Conservation (phyloP, 2,888 invertebrate species). For the Carcina quercana region DNA sequence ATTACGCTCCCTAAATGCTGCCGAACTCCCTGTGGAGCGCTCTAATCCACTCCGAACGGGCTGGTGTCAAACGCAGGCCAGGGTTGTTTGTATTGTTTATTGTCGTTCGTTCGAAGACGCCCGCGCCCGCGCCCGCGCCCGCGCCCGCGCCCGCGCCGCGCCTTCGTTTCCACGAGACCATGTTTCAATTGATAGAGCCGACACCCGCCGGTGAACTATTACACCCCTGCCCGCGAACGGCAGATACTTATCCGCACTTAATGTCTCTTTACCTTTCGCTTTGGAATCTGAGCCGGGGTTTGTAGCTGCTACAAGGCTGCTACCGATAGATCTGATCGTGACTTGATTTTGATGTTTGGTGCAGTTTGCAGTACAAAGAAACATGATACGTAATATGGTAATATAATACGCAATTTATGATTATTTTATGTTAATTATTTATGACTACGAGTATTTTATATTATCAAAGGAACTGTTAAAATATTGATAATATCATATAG, state of each 20-base stretch:
- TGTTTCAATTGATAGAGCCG: slow-evolving; percentile 62
- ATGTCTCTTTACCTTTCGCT: slow-evolving; percentile 33
- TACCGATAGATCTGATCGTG: too few species aligned
- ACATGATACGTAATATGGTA: too few species aligned
- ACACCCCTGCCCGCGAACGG: slow-evolving; percentile 39
- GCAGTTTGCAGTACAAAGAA: too few species aligned
- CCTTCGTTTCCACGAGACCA: slow-evolving; percentile 26
- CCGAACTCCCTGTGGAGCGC: slow-evolving; percentile 68
- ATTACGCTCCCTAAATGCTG: slow-evolving; percentile 72
- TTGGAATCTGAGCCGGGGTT: slow-evolving; percentile 22
- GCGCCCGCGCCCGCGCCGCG: slow-evolving; percentile 23
- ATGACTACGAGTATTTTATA: too few species aligned
- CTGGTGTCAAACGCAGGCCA: slow-evolving; percentile 72
- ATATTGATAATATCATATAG: too few species aligned
- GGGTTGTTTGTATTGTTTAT: slow-evolving; percentile 74
- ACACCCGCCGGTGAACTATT: slow-evolving; percentile 38
- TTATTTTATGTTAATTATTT: too few species aligned
- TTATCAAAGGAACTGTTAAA: too few species aligned
- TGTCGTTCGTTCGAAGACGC: slow-evolving; percentile 63
- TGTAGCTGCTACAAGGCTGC: too few species aligned
- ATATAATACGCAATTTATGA: too few species aligned
- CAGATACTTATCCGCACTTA: slow-evolving; percentile 42
- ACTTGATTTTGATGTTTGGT: too few species aligned
- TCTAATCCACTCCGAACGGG: slow-evolving; percentile 70
- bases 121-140: slow-evolving; percentile 28